phyloP scores from a whole-genome alignment of 2,888 invertebrate genomes.

The Platycheirus rosarum region DNA sequence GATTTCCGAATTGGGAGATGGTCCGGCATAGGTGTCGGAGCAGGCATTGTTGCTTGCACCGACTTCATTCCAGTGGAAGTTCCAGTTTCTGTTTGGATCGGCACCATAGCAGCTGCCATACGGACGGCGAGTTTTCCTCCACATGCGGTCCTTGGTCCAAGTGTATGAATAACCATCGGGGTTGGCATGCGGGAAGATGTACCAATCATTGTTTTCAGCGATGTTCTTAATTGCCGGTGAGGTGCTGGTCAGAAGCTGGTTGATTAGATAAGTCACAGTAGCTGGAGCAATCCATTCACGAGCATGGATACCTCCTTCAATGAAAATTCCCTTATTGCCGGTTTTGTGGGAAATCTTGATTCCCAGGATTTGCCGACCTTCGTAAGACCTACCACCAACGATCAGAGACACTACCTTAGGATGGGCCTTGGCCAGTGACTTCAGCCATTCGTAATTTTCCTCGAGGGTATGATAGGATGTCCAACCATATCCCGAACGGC shows the following conservation, averaged over 20 bases:
- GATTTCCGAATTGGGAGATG: conserved; percentile 87
- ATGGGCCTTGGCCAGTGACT: conserved; percentile 82
- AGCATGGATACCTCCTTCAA: conserved; percentile 87
- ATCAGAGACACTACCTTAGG: conserved; percentile 83
- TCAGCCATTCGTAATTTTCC: conserved; percentile 84
- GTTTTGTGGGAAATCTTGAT: conserved; percentile 83
- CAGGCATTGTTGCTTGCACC: conserved; percentile 85
- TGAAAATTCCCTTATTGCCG: conserved; percentile 82
- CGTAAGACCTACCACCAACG: conserved; percentile 84
- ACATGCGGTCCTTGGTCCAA: conserved; percentile 85
- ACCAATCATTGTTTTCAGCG: conserved; percentile 87
- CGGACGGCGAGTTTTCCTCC: conserved; percentile 86
- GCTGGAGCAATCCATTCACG: conserved; percentile 91
- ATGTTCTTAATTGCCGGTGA: conserved; percentile 83
- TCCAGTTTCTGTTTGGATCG: conserved; percentile 92
- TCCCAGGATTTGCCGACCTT: conserved; percentile 85
- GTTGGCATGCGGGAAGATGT: conserved; percentile 89
- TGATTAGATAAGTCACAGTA: conserved; percentile 85
- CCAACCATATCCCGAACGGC: conserved; percentile 76
- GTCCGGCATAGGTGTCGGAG: conserved; percentile 87
- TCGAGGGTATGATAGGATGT: conserved; percentile 78
- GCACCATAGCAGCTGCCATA: conserved; percentile 85
- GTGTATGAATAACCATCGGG: conserved; percentile 90
- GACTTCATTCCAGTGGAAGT: conserved; percentile 86
- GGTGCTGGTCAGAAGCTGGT: conserved; percentile 85